Conservation (phyloP, 2,797 vertebrate genomes). For the Xiphorhynchus erythropygius region DNA sequence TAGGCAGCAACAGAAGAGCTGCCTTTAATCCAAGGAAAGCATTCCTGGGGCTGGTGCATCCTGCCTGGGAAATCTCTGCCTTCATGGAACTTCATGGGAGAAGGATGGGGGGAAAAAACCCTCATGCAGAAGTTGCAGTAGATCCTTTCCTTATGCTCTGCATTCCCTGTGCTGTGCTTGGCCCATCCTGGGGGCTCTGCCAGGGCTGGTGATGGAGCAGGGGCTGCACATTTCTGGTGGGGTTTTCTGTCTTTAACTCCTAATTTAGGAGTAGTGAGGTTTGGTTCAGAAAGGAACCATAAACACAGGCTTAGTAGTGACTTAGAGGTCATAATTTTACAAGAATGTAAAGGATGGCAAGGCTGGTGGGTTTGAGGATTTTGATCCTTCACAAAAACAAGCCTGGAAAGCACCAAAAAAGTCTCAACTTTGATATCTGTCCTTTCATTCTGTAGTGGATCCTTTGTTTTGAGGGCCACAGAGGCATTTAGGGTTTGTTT, state of each 20-base stretch:
- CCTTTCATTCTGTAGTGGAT: background rate
- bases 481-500: background rate
- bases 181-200: background rate
- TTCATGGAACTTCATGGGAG: background rate
- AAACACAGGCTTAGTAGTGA: background rate
- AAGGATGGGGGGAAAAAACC: background rate
- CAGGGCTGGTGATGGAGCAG: rapidly evolving
- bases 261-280: rapidly evolving
- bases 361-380: background rate
- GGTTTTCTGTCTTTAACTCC: background rate
- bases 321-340: background rate
- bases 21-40: background rate
- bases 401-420: background rate
- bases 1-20: background rate
- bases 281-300: background rate
- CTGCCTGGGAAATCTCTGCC: background rate
- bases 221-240: background rate
- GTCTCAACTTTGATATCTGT: background rate
- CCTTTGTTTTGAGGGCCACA: background rate
- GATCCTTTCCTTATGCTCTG: background rate
- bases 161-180: background rate
- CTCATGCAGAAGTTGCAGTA: background rate
- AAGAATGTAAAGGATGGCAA: background rate
- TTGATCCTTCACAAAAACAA: rapidly evolving
- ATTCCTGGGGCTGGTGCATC: background rate